Evolutionary conservation across 1,140 invertebrate species (phyloP), one percentile per base, ranked within the genome.

Genomic region (Coptotermes formosanus): DNA sequence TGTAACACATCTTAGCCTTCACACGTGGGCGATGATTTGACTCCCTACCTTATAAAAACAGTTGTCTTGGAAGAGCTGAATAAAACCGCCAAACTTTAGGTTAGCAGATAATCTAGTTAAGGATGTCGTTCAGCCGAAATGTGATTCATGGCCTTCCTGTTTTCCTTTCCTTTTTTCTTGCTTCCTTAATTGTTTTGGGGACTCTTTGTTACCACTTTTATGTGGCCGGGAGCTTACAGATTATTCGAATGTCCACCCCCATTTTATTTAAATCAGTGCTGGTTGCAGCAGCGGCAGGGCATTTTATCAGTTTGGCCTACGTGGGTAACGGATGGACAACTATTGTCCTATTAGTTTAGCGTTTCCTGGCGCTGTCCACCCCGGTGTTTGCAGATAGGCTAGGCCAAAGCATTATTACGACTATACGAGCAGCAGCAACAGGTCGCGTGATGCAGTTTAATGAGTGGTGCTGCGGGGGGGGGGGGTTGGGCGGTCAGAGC

Each of bases 221-320:
- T 30, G 25, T 30, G 7, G 2, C 25, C n/a, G 25, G 8, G 64
- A 75, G 64, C 64, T 25, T 75, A 75, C 64, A 75, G 64, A 30
- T 75, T n/a, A 75, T 75, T 75, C 25, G 25, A 75, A 0, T 75
- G 64, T 75, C 64, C 64, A 75, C 30, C 30, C 64, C 64, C 30
- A n/a, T 75, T 75, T 75, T 75, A 75, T 75, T 75, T 75, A 75
- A 75, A 75, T 75, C 64, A 75, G 64, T 75, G 64, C 64, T 75
- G 64, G 64, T 75, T 75, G 64, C 64, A 75, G 64, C 30, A 75
- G 64, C 64, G n/a, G 64, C n/a, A 25, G 64, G 64, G 64, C 16
- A 25, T 30, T 75, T 75, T 75, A 75, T 75, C 64, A 30, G 64
- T 75, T 75, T 75, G 64, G 64, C 64, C 64, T 75, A 30, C 25